Percentiles rank a stretch among this genome's conserved stretches.
phyloP scores from a whole-genome alignment of 2,888 invertebrate species.

The Trissolcus japonicus region DNA sequence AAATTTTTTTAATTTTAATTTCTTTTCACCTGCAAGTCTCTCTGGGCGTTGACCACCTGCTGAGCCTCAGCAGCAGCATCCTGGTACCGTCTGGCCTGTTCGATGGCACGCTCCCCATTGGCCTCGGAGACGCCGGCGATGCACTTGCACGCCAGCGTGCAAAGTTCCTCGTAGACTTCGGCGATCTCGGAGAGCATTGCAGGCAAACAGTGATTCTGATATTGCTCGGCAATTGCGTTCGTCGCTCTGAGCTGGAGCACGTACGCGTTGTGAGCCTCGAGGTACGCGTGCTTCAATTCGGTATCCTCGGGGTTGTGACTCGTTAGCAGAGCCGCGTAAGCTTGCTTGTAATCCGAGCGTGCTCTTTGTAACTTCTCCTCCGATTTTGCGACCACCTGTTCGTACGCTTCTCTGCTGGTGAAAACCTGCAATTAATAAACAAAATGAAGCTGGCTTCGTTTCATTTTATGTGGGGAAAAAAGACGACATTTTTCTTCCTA shows the following conservation, averaged over 20 bases:
- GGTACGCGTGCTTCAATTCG: constrained; percentile 84
- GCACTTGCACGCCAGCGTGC: constrained; percentile 76
- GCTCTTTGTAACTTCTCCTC: constrained; percentile 88
- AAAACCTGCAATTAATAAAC: constrained; percentile 78
- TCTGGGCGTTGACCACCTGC: constrained; percentile 83
- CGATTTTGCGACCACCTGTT: constrained; percentile 90
- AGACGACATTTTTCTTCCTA: too few relatives aligned
- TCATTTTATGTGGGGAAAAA: too few relatives aligned
- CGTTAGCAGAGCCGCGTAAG: constrained; percentile 87
- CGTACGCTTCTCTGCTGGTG: constrained; percentile 92
- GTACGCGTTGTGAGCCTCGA: constrained; percentile 95
- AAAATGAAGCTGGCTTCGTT: background rate
- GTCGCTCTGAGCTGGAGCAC: constrained; percentile 94
- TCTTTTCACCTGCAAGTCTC: constrained; percentile 82
- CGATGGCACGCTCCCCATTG: constrained; percentile 90
- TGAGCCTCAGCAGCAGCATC: constrained; percentile 85
- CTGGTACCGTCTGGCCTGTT: constrained; percentile 90
- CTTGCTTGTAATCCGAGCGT: constrained; percentile 90
- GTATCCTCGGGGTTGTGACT: constrained; percentile 78
- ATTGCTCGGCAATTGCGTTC: constrained; percentile 94
- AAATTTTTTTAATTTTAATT: too few relatives aligned
- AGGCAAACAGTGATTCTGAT: constrained; percentile 90
- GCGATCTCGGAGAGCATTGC: constrained; percentile 92
- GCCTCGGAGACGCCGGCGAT: constrained; percentile 88
- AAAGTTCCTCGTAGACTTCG: constrained; percentile 93